Percentiles rank a stretch among this genome's conserved stretches.
Conservation (phyloP, 2,888 invertebrate genomes). For the Enchytraeus crypticus region DNA sequence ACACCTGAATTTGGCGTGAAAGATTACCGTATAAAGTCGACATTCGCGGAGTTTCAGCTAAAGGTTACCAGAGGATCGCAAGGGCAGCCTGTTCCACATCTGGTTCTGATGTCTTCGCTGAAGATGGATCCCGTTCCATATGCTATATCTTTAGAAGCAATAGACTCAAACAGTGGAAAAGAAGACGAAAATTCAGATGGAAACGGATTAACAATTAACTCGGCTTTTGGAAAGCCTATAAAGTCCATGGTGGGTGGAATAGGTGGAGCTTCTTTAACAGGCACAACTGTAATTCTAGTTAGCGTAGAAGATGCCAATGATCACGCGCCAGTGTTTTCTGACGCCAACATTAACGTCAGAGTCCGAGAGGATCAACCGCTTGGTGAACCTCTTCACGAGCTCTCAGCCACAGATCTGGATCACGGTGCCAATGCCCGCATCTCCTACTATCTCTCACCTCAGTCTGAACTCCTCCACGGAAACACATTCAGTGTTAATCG, state of each 20-base stretch:
- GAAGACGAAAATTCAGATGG: not conserved
- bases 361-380: conserved; percentile 28
- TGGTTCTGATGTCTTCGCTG: conserved; percentile 24
- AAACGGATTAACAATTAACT: not conserved
- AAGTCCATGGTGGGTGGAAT: conserved; percentile 18
- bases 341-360: conserved; percentile 26
- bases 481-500: not conserved
- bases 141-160: conserved; percentile 9
- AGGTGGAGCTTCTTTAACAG: conserved; percentile 24
- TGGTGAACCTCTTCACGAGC: conserved; percentile 27
- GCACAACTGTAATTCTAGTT: conserved; percentile 25
- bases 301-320: conserved; percentile 32
- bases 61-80: conserved; percentile 6
- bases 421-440: conserved; percentile 22
- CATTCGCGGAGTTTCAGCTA: conserved; percentile 1
- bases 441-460: conserved; percentile 7
- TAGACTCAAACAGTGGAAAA: conserved; percentile 16
- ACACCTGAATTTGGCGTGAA: conserved; percentile 2
- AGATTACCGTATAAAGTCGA: not conserved
- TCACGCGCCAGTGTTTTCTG: conserved; percentile 28
- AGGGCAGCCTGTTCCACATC: conserved; percentile 16
- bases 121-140: conserved; percentile 28
- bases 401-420: conserved; percentile 30
- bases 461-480: not conserved
- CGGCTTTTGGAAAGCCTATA: too few relatives aligned